These are phyloP conservation scores for Toxotes lorentzi DNA, from an alignment of 2,797 vertebrate genomes.

Conservation along the genomic window DNA sequence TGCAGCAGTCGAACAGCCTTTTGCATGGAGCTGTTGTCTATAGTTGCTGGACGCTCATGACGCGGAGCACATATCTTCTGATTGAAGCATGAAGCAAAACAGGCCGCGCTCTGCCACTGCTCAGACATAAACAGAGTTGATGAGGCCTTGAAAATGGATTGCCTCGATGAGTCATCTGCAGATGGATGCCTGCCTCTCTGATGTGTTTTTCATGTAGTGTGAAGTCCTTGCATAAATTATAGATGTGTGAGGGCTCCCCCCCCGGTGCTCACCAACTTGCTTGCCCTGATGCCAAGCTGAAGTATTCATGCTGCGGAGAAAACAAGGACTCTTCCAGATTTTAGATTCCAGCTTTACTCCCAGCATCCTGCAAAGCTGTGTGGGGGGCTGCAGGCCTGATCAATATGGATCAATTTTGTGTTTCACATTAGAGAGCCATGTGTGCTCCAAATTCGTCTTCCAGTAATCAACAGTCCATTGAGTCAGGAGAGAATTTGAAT, in stretches of 20 bases:
- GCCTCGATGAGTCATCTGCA: slow-evolving; percentile 52
- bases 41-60: background rate
- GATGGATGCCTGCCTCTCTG: slow-evolving; percentile 69
- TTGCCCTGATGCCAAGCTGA: slow-evolving; percentile 43
- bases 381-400: slow-evolving; percentile 22
- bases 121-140: slow-evolving; percentile 29
- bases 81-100: slow-evolving; percentile 11
- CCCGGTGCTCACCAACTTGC: slow-evolving; percentile 22
- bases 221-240: slow-evolving; percentile 77
- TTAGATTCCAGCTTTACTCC: slow-evolving; percentile 14
- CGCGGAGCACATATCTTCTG: slow-evolving; percentile 10
- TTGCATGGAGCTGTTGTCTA: background rate
- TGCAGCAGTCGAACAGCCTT: background rate
- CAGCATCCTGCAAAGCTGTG: slow-evolving; percentile 20
- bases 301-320: slow-evolving; percentile 58
- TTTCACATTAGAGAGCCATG: slow-evolving; percentile 26
- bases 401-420: slow-evolving; percentile 40
- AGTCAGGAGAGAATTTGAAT: slow-evolving; percentile 11
- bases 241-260: slow-evolving; percentile 56
- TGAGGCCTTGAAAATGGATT: slow-evolving; percentile 36
- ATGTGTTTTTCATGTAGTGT: slow-evolving; percentile 76
- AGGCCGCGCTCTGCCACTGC: slow-evolving; percentile 23
- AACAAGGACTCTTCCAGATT: slow-evolving; percentile 24
- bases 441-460: slow-evolving; percentile 24
- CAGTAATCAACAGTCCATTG: background rate